These are phyloP conservation scores for Myotis findleyi DNA, from an alignment of 2,797 vertebrate genomes.

Conservation along the genomic window DNA sequence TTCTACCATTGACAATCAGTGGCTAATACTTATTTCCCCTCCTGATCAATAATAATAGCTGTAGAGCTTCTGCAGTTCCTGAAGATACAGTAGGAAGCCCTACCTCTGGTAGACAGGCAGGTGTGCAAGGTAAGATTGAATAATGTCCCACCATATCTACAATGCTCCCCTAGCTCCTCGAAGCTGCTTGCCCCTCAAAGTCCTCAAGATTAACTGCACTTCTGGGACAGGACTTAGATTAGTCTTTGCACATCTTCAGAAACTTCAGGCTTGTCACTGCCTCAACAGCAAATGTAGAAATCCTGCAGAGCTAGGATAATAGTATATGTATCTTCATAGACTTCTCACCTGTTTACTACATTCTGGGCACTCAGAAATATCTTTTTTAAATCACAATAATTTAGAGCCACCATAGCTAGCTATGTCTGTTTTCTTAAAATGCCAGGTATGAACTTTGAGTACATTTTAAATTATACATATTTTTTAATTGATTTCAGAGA, in stretches of 20 bases:
- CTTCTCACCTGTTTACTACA: background rate
- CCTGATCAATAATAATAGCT: background rate
- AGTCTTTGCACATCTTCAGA: background rate
- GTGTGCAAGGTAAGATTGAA: background rate
- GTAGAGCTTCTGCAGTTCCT: background rate
- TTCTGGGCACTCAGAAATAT: background rate
- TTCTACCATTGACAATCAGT: background rate
- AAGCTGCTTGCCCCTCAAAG: background rate
- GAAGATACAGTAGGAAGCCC: background rate
- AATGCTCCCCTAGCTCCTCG: background rate
- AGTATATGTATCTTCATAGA: background rate
- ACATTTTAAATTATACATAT: background rate
- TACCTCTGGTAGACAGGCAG: background rate
- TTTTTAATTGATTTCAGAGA: no score
- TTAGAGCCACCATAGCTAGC: background rate
- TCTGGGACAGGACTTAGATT: background rate
- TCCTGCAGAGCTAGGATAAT: background rate
- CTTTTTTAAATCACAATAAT: background rate
- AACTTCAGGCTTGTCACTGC: background rate
- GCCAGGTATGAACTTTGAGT: slow-evolving; percentile 18
- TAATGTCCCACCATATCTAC: background rate
- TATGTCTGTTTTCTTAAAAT: slow-evolving; percentile 30
- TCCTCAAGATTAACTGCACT: background rate
- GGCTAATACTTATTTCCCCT: background rate
- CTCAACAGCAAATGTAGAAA: background rate